A percentile compares a stretch with the other conserved stretches of the same genome.
These are phyloP conservation scores for Bilobella aurantiaca DNA, from an alignment of 1,140 invertebrate genomes.

Conservation along the genomic window DNA sequence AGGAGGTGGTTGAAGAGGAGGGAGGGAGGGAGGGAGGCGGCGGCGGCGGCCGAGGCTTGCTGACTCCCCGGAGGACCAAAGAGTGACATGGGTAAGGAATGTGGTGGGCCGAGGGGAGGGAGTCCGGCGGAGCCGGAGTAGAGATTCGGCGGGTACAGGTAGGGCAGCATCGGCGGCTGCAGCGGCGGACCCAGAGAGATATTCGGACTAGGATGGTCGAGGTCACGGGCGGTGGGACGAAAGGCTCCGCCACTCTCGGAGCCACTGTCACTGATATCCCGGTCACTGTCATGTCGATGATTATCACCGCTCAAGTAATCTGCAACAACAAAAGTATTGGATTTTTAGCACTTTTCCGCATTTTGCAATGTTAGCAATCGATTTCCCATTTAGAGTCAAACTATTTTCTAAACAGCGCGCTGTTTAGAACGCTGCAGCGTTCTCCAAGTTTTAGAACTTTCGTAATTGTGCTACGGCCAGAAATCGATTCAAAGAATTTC, in stretches of 20 bases:
- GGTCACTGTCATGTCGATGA: conserved; percentile 35
- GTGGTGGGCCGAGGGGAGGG: conserved; percentile 47
- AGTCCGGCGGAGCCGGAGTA: conserved; percentile 50
- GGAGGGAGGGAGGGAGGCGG: conserved; percentile 32
- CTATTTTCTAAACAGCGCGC: too few relatives aligned
- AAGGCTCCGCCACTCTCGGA: conserved; percentile 37
- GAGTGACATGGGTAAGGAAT: conserved; percentile 39
- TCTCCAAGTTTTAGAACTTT: too few relatives aligned
- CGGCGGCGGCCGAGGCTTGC: conserved; percentile 37
- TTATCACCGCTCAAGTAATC: conserved; percentile 24
- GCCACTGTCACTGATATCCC: conserved; percentile 38
- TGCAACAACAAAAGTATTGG: conserved; percentile 8
- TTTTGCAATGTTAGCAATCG: too few relatives aligned
- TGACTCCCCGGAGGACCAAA: conserved; percentile 31
- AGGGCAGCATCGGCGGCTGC: conserved; percentile 73
- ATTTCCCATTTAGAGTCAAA: too few relatives aligned
- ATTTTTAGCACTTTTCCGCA: neutral
- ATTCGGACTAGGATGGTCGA: conserved; percentile 65
- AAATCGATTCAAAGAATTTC: too few relatives aligned
- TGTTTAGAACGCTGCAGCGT: too few relatives aligned
- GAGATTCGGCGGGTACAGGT: conserved; percentile 71
- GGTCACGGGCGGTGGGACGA: conserved; percentile 56
- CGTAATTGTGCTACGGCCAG: too few relatives aligned
- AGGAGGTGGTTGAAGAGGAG: conserved; percentile 34
- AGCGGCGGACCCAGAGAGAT: conserved; percentile 77